Evolutionary conservation across 2,888 invertebrate species (phyloP), one percentile per base, ranked within the genome.

Genomic region (Siphonodentalium dalli): DNA sequence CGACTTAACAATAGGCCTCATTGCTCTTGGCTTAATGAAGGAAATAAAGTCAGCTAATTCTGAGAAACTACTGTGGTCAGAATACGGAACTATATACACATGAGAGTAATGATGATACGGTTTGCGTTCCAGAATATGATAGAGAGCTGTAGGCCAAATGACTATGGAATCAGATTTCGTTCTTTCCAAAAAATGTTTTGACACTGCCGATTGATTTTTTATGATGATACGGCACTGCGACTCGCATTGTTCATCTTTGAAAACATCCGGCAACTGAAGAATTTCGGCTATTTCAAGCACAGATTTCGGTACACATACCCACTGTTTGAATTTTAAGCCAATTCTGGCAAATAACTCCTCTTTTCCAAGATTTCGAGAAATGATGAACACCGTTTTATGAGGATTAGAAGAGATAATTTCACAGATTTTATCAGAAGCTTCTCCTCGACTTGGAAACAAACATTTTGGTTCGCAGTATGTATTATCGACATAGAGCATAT

Each of bases 401-500:
- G 73, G 70, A 61, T 79, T 69, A 7, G 55, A 24, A 37, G 64
- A 53, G 13, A 82, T 71, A n/a, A 81, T 70, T 2, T 67, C 50
- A 13, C 82, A 53, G 5, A 83, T 71, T 24, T 66, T 42, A 15
- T 67, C 47, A 3, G 60, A 61, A 13, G 74, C 74, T 27, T 72
- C 66, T 18, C 75, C 69, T 43, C 77, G 60, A 2, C 74, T 47
- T 6, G 78, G 79, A 62, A 82, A 81, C 2, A 46, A 34, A 60
- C 78, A 81, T 7, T 58, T 52, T 1, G 78, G 75, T 46, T 71
- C 67, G 54, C 79, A 81, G 58, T 79, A 83, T 0, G 83, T 83
- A 61, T 83, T 83, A 61, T 83, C 83, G 15, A 83, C 58, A 61
- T 82, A 83, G 3, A 83, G 59, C 2, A 63, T 48, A 58, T 83